Conservation (phyloP, 2,888 invertebrate genomes). For the Cryptus armator region DNA sequence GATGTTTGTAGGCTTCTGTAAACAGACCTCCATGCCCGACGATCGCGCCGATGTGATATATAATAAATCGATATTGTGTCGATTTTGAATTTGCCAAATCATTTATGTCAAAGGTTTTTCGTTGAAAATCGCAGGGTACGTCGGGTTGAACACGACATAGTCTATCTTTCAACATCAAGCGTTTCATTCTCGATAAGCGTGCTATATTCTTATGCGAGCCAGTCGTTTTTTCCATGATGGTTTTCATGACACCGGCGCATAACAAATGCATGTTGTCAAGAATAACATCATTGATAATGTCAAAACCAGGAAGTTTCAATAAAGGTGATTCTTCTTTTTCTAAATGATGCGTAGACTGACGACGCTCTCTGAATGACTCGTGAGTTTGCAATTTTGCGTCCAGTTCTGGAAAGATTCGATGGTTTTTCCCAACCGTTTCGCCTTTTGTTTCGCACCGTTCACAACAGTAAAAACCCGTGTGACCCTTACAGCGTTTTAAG, state of each 20-base stretch:
- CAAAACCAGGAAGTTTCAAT: slow-evolving; percentile 16
- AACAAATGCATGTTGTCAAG: slow-evolving; percentile 22
- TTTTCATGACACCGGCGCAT: slow-evolving; percentile 22
- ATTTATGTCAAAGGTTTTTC: no score
- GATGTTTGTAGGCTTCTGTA: no score
- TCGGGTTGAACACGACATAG: no score
- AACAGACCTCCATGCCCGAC: no score
- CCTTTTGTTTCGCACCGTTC: slow-evolving; percentile 26
- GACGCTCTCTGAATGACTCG: not conserved
- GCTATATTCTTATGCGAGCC: no score
- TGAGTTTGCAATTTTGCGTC: not conserved
- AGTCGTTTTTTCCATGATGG: slow-evolving; percentile 10
- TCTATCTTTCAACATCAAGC: no score
- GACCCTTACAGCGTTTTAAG: slow-evolving; percentile 6
- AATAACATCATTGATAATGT: slow-evolving; percentile 8
- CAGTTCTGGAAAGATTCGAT: slow-evolving; percentile 7
- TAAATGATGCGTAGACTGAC: slow-evolving; percentile 12
- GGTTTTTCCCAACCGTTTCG: not conserved
- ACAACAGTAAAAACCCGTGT: slow-evolving; percentile 16
- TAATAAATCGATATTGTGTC: no score
- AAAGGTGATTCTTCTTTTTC: slow-evolving; percentile 14
- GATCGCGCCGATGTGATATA: no score
- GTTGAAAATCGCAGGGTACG: no score
- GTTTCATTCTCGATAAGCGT: no score
- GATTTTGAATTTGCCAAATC: no score